Evolutionary conservation across 2,888 invertebrate species (phyloP).

Genomic region (Heliconius ismenius): DNA sequence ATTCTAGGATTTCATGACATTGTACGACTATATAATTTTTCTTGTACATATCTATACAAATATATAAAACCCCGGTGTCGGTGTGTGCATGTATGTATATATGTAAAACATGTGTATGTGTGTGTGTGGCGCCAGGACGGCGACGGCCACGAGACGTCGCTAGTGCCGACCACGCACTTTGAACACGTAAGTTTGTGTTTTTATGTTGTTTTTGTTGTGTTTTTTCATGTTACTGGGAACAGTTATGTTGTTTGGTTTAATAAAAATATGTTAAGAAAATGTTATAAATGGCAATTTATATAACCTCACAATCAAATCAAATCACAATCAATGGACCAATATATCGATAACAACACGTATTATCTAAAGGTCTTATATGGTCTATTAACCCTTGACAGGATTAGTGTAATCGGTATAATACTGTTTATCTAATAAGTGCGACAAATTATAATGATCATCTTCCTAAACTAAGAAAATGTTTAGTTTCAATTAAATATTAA

Average conservation of each 20-base stretch:
- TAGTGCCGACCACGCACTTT: constrained; percentile 72
- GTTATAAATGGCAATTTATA: too few species aligned
- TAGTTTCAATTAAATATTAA: not conserved
- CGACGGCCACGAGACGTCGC: constrained; percentile 72
- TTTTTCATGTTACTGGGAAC: not conserved
- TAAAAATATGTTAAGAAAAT: not conserved
- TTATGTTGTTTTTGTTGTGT: constrained; percentile 23
- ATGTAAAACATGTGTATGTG: constrained; percentile 54
- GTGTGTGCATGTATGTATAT: constrained; percentile 75
- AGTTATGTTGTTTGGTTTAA: not conserved
- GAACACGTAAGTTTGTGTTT: constrained; percentile 69
- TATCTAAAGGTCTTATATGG: too few species aligned
- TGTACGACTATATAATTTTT: not conserved
- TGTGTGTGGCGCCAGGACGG: constrained; percentile 76
- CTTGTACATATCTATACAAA: constrained; percentile 53
- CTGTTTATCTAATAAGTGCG: too few species aligned
- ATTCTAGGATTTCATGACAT: too few species aligned
- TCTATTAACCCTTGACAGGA: too few species aligned
- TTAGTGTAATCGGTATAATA: too few species aligned
- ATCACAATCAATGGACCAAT: too few species aligned
- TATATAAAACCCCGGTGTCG: constrained; percentile 43
- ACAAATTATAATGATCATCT: too few species aligned
- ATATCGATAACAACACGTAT: too few species aligned
- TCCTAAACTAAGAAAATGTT: too few species aligned
- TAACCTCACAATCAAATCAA: too few species aligned